phyloP scores from a whole-genome alignment of 2,113 vertebrate genomes.

The Felis chaus region DNA sequence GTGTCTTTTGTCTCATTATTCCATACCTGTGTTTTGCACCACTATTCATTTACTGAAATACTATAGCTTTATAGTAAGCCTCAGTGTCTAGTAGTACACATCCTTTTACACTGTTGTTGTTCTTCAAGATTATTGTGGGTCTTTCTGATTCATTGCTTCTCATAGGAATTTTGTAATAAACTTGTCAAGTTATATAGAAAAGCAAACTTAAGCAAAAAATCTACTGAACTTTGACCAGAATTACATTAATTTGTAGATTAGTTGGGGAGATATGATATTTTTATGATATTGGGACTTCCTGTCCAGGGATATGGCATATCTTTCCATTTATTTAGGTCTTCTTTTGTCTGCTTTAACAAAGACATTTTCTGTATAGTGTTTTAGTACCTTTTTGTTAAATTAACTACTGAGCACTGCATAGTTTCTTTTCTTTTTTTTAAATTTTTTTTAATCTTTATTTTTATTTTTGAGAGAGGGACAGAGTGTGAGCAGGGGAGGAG shows the following conservation, averaged over 20 bases:
- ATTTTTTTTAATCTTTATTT: too few relatives aligned
- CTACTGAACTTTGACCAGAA: not conserved
- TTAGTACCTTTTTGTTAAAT: not conserved
- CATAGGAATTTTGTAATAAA: not conserved
- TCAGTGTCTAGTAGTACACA: not conserved
- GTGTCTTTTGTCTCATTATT: not conserved
- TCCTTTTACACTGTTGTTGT: not conserved
- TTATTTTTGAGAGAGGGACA: too few relatives aligned
- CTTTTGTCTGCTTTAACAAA: not conserved
- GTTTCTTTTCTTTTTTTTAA: not conserved
- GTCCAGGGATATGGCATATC: not conserved
- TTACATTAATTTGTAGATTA: not conserved
- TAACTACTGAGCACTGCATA: not conserved
- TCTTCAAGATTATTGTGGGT: not conserved
- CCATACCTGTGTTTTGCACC: not conserved
- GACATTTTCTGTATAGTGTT: not conserved
- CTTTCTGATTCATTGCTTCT: not conserved
- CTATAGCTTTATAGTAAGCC: not conserved
- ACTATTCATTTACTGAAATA: not conserved
- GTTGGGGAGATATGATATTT: not conserved
- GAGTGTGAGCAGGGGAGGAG: too few relatives aligned
- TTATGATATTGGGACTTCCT: not conserved
- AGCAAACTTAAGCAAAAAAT: not conserved
- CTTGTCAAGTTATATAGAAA: not conserved
- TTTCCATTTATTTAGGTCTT: not conserved